Base-by-base conservation (phyloP, 2,113 vertebrate species). In the Hippoglossus stenolepis region DNA sequence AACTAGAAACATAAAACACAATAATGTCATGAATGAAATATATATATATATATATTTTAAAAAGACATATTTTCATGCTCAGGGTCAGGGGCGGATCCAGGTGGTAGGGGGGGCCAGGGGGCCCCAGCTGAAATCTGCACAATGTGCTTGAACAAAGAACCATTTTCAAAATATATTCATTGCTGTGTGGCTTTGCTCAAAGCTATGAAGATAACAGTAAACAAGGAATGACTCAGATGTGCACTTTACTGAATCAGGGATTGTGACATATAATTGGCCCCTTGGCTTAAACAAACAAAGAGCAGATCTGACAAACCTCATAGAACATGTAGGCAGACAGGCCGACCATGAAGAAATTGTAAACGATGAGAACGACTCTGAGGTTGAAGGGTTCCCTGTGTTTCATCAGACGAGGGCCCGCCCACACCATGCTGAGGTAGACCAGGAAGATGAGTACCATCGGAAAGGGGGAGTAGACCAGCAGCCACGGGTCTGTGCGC, bases 321-420 rank as follows among this genome's bases (percentile, higher is more conserved):
- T 89, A 80, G 84, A 94, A 95, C 90, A 95, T 88, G 74, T 93
- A 95, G 38, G 76, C 87, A 0, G 93, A 94, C n/a, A 95, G 82
- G 43, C 61, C 80, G 24, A 95, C 92, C 88, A 94, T 92, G 40
- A 83, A 2, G 4, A 95, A 92, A 78, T 87, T 94, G 75, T 93
- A 95, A 79, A 88, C 1, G 1, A 93, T 74, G 10, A 96, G 91
- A 0, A 90, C 54, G 8, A 45, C 31, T 72, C 45, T 86, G 69
- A 96, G 89, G 56, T 93, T 86, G 68, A 94, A 68, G 0, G 73
- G 73, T 43, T 93, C 72, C 47, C 60, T 9, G 24, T 21, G 43
- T 40, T 45, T 74, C 92, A 90, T 90, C 60, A 90, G 77, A 5
- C n/a, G 59, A 1, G 94, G 94, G 2, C 92, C 94, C 4, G 81